A percentile compares a stretch with the other conserved stretches of the same genome.
Evolutionary conservation across 2,888 invertebrate genomes (phyloP).

Genomic region (Campoplex nolae): DNA sequence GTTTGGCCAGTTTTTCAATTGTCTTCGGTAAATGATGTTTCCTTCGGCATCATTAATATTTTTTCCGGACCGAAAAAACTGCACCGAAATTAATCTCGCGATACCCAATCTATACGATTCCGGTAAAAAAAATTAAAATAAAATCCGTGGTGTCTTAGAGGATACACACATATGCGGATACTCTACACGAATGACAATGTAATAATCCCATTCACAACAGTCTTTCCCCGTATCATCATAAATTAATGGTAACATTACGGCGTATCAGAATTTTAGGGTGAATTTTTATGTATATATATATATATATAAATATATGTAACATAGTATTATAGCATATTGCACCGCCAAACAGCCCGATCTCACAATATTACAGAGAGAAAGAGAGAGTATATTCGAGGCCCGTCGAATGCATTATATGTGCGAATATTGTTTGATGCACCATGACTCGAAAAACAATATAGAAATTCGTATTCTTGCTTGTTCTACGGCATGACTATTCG

Average conservation of each 20-base stretch:
- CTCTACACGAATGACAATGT: slow-evolving; percentile 71
- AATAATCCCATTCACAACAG: slow-evolving; percentile 71
- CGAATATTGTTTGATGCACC: slow-evolving; percentile 61
- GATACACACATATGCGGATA: slow-evolving; percentile 73
- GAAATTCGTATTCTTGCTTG: slow-evolving; percentile 60
- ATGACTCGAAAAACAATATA: slow-evolving; percentile 64
- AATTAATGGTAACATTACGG: slow-evolving; percentile 69
- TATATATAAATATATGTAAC: slow-evolving; percentile 49
- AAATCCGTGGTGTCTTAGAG: slow-evolving; percentile 8
- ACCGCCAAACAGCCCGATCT: slow-evolving; percentile 58
- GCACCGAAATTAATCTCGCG: slow-evolving; percentile 1
- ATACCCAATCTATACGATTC: slow-evolving; percentile 54
- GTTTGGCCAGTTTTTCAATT: slow-evolving; percentile 21
- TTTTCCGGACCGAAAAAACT: slow-evolving; percentile 15
- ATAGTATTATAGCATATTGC: slow-evolving; percentile 59
- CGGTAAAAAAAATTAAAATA: slow-evolving; percentile 21
- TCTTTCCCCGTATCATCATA: slow-evolving; percentile 66
- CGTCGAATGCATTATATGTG: slow-evolving; percentile 41
- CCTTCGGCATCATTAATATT: background rate
- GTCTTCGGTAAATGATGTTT: background rate
- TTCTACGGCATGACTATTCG: slow-evolving; percentile 62
- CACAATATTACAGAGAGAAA: slow-evolving; percentile 37
- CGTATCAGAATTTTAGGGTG: slow-evolving; percentile 57
- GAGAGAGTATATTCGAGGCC: slow-evolving; percentile 56
- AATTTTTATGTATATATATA: slow-evolving; percentile 40